phyloP scores from a whole-genome alignment of 2,113 vertebrate genomes.

The Carollia perspicillata region DNA sequence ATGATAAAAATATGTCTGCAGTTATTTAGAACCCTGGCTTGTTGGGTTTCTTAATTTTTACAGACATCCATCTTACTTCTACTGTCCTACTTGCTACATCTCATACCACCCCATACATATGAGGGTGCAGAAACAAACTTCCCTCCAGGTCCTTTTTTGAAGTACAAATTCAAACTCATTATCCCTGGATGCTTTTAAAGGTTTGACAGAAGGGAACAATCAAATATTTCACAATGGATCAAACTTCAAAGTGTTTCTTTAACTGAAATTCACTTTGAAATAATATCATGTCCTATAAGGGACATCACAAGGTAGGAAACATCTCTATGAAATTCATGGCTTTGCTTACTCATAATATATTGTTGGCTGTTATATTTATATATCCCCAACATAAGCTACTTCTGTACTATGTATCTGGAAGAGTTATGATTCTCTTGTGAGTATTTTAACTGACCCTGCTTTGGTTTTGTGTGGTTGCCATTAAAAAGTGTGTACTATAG shows the following conservation, averaged over 20 bases:
- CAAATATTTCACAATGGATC: neutral
- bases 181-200: neutral
- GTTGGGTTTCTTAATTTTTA: neutral
- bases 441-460: neutral
- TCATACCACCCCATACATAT: neutral
- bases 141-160: neutral
- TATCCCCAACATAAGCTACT: neutral
- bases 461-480: neutral
- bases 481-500: neutral
- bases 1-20: neutral
- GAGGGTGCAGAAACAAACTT: neutral
- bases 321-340: neutral
- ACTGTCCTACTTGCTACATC: neutral
- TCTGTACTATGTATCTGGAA: neutral
- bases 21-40: neutral
- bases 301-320: neutral
- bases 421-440: neutral
- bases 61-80: neutral
- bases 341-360: neutral
- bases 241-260: neutral
- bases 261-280: conserved; percentile 15
- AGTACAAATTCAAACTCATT: neutral
- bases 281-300: neutral
- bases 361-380: neutral
- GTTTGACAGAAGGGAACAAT: neutral